A percentile compares a stretch with the other conserved stretches of the same genome.
These are phyloP conservation scores for Himalopsyche phryganea DNA, from an alignment of 1,140 invertebrate genomes.

Conservation along the genomic window DNA sequence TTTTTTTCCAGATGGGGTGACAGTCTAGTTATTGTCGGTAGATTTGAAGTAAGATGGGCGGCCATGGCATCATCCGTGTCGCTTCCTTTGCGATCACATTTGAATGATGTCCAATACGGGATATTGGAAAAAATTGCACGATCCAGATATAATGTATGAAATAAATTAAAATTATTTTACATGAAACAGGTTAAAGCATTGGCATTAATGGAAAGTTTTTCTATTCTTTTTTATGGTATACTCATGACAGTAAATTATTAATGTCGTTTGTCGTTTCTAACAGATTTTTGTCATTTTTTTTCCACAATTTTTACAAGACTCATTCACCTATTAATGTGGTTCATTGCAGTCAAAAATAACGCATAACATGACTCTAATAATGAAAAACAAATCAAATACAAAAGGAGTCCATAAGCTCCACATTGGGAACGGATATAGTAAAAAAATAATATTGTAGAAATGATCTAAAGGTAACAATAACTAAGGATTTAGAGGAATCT, in stretches of 20 bases:
- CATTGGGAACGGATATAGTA: no score
- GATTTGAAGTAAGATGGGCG: conserved; percentile 55
- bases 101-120: conserved; percentile 62
- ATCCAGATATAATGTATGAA: conserved; percentile 50
- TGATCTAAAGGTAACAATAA: no score
- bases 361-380: no score
- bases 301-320: background rate
- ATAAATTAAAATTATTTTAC: conserved; percentile 1
- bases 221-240: conserved; percentile 3
- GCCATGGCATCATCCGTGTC: conserved; percentile 46
- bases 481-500: no score
- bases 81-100: conserved; percentile 43
- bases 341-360: no score
- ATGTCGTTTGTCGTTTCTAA: background rate
- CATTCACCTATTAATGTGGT: no score
- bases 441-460: no score
- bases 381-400: no score
- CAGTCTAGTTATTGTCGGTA: conserved; percentile 66
- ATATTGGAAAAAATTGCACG: conserved; percentile 72
- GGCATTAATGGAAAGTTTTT: background rate
- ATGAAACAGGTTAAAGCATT: background rate
- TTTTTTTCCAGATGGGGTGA: conserved; percentile 53
- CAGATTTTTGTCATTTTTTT: background rate
- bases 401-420: no score
- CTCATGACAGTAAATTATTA: background rate